These are phyloP conservation scores for Daubentonia madagascariensis DNA, from an alignment of 2,113 vertebrate genomes.

Conservation along the genomic window DNA sequence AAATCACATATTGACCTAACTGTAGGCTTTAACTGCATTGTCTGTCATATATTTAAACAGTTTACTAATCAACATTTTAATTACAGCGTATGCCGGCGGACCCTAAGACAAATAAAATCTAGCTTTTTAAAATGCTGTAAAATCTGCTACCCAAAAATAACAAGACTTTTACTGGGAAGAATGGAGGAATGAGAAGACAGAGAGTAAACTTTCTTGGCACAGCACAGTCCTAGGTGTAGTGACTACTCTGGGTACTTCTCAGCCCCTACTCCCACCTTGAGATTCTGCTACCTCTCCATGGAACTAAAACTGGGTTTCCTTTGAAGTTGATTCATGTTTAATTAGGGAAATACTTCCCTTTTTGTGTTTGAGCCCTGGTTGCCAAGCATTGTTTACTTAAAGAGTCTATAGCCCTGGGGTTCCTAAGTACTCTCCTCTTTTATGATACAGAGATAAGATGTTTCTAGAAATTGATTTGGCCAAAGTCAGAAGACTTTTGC, in stretches of 20 bases:
- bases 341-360: not conserved
- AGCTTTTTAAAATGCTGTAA: constrained; percentile 43
- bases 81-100: constrained; percentile 79
- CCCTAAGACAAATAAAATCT: constrained; percentile 80
- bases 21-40: constrained; percentile 85
- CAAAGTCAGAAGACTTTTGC: not conserved
- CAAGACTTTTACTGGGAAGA: not conserved
- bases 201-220: not conserved
- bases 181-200: not conserved
- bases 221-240: not conserved
- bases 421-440: not conserved
- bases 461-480: not conserved
- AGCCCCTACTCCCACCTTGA: not conserved
- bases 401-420: not conserved
- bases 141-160: constrained; percentile 17
- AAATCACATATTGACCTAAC: constrained; percentile 91
- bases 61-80: constrained; percentile 88
- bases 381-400: not conserved
- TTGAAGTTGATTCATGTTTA: not conserved
- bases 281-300: not conserved
- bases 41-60: constrained; percentile 85
- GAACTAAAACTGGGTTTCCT: not conserved
- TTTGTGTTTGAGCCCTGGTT: not conserved
- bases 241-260: not conserved
- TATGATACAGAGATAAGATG: not conserved